phyloP scores from a whole-genome alignment of 2,113 vertebrate species.

The Cyprinus carpio region DNA sequence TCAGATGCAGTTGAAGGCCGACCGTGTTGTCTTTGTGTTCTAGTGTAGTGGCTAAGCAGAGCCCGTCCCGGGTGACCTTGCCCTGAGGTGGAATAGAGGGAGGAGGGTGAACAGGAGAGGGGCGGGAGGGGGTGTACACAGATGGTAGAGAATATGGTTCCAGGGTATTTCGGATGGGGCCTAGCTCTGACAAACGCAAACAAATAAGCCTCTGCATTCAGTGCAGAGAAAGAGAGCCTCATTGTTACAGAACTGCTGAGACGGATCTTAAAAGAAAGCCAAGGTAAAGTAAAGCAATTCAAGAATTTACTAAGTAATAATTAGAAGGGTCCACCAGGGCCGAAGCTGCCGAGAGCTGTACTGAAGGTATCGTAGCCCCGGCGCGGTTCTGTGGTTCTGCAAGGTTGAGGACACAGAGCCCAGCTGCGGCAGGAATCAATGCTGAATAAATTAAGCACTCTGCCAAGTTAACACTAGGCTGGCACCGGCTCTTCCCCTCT shows the following conservation, averaged over 20 bases:
- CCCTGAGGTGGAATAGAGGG: constrained; percentile 50
- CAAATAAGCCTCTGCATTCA: constrained; percentile 54
- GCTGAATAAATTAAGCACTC: constrained; percentile 47
- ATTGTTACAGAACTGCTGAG: constrained; percentile 30
- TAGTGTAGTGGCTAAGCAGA: constrained; percentile 29
- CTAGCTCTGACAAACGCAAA: constrained; percentile 50
- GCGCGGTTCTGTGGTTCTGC: constrained; percentile 25
- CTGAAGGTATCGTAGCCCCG: not conserved
- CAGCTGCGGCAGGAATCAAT: constrained; percentile 54
- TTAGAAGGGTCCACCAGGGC: not conserved
- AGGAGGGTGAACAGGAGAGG: constrained; percentile 28
- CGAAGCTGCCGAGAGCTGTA: not conserved
- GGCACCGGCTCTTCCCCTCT: constrained; percentile 40
- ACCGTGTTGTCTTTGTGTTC: constrained; percentile 51
- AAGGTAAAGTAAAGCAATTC: not conserved
- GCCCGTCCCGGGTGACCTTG: constrained; percentile 61
- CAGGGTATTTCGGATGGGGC: constrained; percentile 49
- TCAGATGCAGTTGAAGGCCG: constrained; percentile 18
- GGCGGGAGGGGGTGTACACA: constrained; percentile 48
- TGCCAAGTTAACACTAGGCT: constrained; percentile 55
- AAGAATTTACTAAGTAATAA: constrained; percentile 8
- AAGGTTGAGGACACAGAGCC: constrained; percentile 40
- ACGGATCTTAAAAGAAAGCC: not conserved
- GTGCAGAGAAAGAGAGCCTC: constrained; percentile 22
- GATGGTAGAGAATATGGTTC: constrained; percentile 57